A percentile compares a stretch with the other conserved stretches of the same genome.
These are phyloP conservation scores for Gambelia wislizenii DNA, from an alignment of 2,797 vertebrate genomes.

Conservation along the genomic window DNA sequence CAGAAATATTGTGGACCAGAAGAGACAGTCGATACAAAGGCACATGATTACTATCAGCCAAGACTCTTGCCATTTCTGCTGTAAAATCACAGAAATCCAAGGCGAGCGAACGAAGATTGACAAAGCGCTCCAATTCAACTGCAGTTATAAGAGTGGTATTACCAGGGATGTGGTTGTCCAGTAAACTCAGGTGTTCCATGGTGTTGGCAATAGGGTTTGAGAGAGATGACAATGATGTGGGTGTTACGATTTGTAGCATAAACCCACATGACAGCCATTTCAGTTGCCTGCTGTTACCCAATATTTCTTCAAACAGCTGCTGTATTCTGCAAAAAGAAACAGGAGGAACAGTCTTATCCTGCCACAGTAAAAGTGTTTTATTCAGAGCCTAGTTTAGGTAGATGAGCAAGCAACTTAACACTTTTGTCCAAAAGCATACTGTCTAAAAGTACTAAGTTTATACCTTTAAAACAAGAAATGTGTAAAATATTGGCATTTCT, in stretches of 20 bases:
- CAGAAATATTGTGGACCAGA: slow-evolving; percentile 91
- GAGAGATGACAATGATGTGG: slow-evolving; percentile 90
- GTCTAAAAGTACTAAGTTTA: not conserved
- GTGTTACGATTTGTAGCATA: slow-evolving; percentile 94
- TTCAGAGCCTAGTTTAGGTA: slow-evolving; percentile 33
- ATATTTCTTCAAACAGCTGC: slow-evolving; percentile 93
- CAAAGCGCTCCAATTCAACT: slow-evolving; percentile 91
- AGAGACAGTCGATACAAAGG: slow-evolving; percentile 96
- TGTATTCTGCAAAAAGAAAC: slow-evolving; percentile 89
- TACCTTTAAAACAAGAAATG: not conserved
- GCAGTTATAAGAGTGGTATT: slow-evolving; percentile 87
- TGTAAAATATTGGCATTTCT: no score
- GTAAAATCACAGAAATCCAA: slow-evolving; percentile 97
- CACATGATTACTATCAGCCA: slow-evolving; percentile 88
- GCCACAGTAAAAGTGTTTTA: slow-evolving; percentile 7
- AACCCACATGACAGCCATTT: slow-evolving; percentile 96
- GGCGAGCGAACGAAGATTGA: slow-evolving; percentile 90
- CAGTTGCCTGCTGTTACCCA: slow-evolving; percentile 94
- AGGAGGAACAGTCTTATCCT: slow-evolving; percentile 60
- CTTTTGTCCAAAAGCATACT: not conserved
- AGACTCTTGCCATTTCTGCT: slow-evolving; percentile 91
- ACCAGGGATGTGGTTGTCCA: slow-evolving; percentile 92
- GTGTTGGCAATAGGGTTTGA: slow-evolving; percentile 92
- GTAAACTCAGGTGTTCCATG: slow-evolving; percentile 94
- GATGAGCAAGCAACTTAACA: not conserved